Evolutionary conservation across 2,888 invertebrate species (phyloP).

Genomic region (Xanthia togata): DNA sequence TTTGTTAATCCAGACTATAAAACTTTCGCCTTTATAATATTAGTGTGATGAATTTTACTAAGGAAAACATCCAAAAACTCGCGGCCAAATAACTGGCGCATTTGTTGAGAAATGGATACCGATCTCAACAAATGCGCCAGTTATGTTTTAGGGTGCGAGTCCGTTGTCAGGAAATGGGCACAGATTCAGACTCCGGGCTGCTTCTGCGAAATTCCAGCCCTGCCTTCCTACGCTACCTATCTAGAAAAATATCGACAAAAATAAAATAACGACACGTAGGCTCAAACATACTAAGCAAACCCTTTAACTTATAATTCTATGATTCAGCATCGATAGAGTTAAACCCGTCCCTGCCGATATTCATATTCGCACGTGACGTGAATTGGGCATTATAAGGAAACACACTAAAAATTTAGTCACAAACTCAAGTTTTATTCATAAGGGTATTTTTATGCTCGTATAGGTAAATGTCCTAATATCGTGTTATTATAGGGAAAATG

Average conservation of each 20-base stretch:
- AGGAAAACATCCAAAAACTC: background rate
- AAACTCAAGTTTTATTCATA: background rate
- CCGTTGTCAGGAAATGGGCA: too few species aligned
- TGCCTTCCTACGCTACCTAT: too few species aligned
- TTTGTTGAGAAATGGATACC: too few species aligned
- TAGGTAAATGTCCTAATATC: background rate
- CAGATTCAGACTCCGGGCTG: too few species aligned
- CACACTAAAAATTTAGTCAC: background rate
- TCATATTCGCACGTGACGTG: constrained; percentile 28
- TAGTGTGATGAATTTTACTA: background rate
- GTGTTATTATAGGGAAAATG: background rate
- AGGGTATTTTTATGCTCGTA: background rate
- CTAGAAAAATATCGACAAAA: too few species aligned
- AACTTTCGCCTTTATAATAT: too few species aligned
- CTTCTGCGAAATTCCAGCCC: too few species aligned
- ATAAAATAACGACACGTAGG: background rate
- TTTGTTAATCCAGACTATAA: too few species aligned
- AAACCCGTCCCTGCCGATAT: background rate
- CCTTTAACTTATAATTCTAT: background rate
- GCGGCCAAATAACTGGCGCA: too few species aligned
- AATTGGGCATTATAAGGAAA: background rate
- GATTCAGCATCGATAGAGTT: background rate
- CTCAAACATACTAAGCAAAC: background rate
- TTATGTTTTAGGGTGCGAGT: too few species aligned
- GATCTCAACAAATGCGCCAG: too few species aligned